A percentile compares a stretch with the other conserved stretches of the same genome.
phyloP scores from a whole-genome alignment of 2,797 vertebrate species.

The Glossophaga mutica region DNA sequence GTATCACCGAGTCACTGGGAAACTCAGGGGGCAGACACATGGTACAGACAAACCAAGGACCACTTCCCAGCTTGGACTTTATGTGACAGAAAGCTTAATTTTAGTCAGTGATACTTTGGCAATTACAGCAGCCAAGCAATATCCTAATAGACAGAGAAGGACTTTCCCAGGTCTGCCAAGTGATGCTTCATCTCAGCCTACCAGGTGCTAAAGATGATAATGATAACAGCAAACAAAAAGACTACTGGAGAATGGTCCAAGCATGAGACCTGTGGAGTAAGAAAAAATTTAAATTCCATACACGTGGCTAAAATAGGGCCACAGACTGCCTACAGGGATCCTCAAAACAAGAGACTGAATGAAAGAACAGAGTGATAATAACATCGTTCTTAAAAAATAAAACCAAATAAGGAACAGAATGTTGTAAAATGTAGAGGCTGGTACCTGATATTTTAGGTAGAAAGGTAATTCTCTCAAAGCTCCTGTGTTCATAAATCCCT shows the following conservation, averaged over 20 bases:
- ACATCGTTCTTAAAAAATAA: neutral
- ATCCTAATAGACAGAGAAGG: neutral
- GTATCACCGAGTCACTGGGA: neutral
- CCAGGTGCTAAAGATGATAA: neutral
- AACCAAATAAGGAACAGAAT: neutral
- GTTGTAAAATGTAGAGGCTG: neutral
- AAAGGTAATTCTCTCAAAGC: neutral
- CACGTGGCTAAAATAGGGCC: neutral
- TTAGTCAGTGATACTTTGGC: neutral
- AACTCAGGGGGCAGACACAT: neutral
- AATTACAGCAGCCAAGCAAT: neutral
- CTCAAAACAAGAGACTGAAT: neutral
- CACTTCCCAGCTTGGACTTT: neutral
- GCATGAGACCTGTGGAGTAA: neutral
- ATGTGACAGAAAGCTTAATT: neutral
- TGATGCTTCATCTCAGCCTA: neutral
- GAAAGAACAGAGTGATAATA: neutral
- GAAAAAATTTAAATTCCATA: neutral
- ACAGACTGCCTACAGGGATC: neutral
- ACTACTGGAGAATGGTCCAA: neutral
- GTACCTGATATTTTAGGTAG: neutral
- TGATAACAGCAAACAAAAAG: neutral
- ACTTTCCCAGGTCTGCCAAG: neutral
- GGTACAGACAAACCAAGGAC: neutral
- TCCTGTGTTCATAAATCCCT: neutral